Evolutionary conservation across 2,113 vertebrate species (phyloP).

Genomic region (Panthera uncia): DNA sequence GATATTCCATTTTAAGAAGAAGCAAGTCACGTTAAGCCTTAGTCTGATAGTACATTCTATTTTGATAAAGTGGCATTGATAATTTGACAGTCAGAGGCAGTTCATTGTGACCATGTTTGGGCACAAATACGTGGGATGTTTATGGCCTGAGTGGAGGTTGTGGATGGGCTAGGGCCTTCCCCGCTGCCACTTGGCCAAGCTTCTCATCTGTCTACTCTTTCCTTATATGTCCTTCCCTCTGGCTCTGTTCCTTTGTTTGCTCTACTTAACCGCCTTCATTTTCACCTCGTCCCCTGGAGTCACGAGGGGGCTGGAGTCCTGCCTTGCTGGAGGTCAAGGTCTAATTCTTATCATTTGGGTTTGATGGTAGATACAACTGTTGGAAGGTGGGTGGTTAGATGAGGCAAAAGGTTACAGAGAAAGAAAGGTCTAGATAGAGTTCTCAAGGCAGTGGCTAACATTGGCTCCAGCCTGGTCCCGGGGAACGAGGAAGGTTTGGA

Average conservation of each 20-base stretch:
- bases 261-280: background rate
- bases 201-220: background rate
- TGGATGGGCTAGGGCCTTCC: background rate
- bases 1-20: background rate
- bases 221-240: conserved; percentile 10
- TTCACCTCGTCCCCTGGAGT: background rate
- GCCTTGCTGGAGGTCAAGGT: background rate
- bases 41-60: background rate
- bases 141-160: conserved; percentile 1
- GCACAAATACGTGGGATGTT: background rate
- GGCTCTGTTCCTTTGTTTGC: background rate
- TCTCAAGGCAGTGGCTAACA: background rate
- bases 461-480: background rate
- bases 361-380: background rate
- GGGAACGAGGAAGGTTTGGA: background rate
- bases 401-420: background rate
- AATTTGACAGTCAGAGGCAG: background rate
- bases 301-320: background rate
- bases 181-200: background rate
- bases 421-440: background rate
- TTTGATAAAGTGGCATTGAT: conserved; percentile 35
- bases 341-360: background rate
- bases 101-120: conserved; percentile 30
- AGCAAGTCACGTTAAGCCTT: background rate
- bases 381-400: background rate